phyloP scores from a whole-genome alignment of 1,140 invertebrate genomes.

The Orchesella cincta region DNA sequence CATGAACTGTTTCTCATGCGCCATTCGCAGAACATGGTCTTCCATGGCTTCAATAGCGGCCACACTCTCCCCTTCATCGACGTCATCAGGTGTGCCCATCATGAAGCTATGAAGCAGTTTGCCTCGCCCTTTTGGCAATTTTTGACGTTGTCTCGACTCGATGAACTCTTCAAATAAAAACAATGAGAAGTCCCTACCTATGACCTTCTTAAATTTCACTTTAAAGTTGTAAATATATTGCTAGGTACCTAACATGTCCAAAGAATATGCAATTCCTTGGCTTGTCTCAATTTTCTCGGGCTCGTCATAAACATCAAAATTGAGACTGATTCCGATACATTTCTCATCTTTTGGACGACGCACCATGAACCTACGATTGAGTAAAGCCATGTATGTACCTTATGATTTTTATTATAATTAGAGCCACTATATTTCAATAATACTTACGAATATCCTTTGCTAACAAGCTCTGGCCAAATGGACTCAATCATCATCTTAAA shows the following conservation, averaged over 20 bases:
- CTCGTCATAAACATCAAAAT: slow-evolving; percentile 77
- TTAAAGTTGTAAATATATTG: too few relatives aligned
- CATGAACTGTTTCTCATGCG: slow-evolving; percentile 65
- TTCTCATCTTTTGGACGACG: slow-evolving; percentile 53
- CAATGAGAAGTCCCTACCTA: too few relatives aligned
- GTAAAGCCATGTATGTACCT: not conserved
- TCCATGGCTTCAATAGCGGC: slow-evolving; percentile 75
- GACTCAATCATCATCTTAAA: slow-evolving; percentile 67
- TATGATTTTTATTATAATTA: not conserved
- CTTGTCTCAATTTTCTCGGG: slow-evolving; percentile 67
- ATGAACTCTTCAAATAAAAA: slow-evolving; percentile 22
- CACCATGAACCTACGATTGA: slow-evolving; percentile 66
- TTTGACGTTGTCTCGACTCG: slow-evolving; percentile 57
- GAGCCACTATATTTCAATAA: too few relatives aligned
- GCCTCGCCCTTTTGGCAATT: slow-evolving; percentile 67
- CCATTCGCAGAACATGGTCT: slow-evolving; percentile 68
- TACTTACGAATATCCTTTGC: slow-evolving; percentile 61
- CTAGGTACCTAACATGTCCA: slow-evolving; percentile 72
- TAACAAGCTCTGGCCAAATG: slow-evolving; percentile 68
- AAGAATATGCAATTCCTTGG: slow-evolving; percentile 69
- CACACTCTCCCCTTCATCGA: slow-evolving; percentile 72
- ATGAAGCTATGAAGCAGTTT: slow-evolving; percentile 79
- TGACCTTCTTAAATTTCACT: too few relatives aligned
- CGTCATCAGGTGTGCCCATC: slow-evolving; percentile 63
- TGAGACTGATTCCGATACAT: slow-evolving; percentile 68